phyloP scores from a whole-genome alignment of 2,888 invertebrate genomes.

The Acronicta psi region DNA sequence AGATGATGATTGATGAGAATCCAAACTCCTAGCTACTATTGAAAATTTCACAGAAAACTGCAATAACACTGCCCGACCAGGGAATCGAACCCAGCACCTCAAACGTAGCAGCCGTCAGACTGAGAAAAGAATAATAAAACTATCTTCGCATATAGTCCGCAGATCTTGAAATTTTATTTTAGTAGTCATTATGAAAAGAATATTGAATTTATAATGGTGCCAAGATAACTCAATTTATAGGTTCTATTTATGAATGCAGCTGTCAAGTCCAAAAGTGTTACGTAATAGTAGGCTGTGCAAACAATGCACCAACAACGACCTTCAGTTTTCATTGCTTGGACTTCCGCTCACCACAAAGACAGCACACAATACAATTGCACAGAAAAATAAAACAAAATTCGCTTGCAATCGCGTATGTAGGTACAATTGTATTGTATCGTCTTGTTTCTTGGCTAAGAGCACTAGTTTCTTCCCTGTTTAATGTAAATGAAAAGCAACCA shows the following conservation, averaged over 20 bases:
- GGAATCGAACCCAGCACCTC: too few relatives aligned
- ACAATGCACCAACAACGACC: conserved; percentile 44
- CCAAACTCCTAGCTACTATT: too few relatives aligned
- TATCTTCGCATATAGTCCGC: too few relatives aligned
- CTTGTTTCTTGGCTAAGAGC: conserved; percentile 3
- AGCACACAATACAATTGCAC: conserved; percentile 22
- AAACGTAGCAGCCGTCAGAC: too few relatives aligned
- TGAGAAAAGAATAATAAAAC: too few relatives aligned
- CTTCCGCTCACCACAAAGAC: conserved; percentile 36
- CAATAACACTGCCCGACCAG: too few relatives aligned
- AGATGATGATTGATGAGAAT: too few relatives aligned
- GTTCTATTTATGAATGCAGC: conserved; percentile 9
- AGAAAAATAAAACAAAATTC: conserved; percentile 11
- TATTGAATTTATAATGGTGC: too few relatives aligned
- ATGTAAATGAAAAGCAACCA: not conserved
- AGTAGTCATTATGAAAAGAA: too few relatives aligned
- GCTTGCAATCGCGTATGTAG: not conserved
- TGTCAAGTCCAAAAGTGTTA: conserved; percentile 28
- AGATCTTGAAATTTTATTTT: too few relatives aligned
- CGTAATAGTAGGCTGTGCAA: conserved; percentile 15
- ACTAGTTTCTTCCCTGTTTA: conserved; percentile 1
- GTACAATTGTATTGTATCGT: not conserved
- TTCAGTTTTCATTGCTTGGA: conserved; percentile 37
- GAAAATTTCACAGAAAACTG: too few relatives aligned
- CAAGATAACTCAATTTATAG: too few relatives aligned